phyloP scores from a whole-genome alignment of 2,113 vertebrate genomes.

The Laticauda colubrina region DNA sequence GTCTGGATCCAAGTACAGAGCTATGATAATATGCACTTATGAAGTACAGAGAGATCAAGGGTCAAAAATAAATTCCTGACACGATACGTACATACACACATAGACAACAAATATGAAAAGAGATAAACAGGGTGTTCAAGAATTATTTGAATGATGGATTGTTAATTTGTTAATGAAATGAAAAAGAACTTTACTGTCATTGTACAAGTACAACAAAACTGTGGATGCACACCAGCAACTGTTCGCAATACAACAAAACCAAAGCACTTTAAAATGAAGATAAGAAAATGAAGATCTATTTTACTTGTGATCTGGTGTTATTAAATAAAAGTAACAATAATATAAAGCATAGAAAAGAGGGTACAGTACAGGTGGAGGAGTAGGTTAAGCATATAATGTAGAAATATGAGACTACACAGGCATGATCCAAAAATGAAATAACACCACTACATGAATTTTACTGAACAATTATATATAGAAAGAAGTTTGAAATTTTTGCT shows the following conservation, averaged over 20 bases:
- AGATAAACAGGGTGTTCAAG: not conserved
- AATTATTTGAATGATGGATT: not conserved
- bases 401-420: not conserved
- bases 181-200: not conserved
- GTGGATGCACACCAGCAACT: too few species aligned
- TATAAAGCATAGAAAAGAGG: not conserved
- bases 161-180: not conserved
- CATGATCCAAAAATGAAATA: not conserved
- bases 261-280: too few species aligned
- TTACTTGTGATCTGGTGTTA: not conserved
- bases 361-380: not conserved
- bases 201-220: too few species aligned
- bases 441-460: not conserved
- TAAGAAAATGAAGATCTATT: not conserved
- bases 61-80: not conserved
- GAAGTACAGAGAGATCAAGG: not conserved
- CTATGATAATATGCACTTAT: not conserved
- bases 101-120: not conserved
- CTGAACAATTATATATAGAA: not conserved
- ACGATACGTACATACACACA: not conserved
- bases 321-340: not conserved
- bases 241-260: too few species aligned
- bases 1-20: not conserved
- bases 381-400: not conserved
- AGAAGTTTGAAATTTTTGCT: not conserved